These are phyloP conservation scores for Chalcis sispes DNA, from an alignment of 2,888 invertebrate genomes.

Conservation along the genomic window DNA sequence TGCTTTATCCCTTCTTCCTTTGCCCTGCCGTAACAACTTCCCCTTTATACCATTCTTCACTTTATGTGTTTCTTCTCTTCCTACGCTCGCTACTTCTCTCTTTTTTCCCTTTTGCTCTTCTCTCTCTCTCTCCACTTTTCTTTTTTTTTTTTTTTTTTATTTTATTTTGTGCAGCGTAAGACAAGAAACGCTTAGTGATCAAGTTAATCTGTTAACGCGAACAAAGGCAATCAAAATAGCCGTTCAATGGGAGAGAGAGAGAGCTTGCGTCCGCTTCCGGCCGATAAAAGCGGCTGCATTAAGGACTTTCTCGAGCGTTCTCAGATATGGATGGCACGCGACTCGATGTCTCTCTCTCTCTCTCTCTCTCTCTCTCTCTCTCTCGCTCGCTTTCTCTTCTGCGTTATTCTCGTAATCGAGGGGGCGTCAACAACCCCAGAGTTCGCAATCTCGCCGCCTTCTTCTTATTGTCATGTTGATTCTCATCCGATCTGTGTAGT, in stretches of 20 bases:
- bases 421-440: constrained; percentile 46
- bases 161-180: constrained; percentile 7
- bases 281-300: constrained; percentile 43
- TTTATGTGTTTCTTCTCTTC: constrained; percentile 34
- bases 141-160: constrained; percentile 16
- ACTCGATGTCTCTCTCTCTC: constrained; percentile 16
- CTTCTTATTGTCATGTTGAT: constrained; percentile 56
- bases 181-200: constrained; percentile 54
- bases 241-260: constrained; percentile 29
- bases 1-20: constrained; percentile 44
- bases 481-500: constrained; percentile 3
- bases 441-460: constrained; percentile 37
- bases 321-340: constrained; percentile 57
- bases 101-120: constrained; percentile 46
- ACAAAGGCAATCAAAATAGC: constrained; percentile 52
- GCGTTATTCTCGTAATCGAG: constrained; percentile 33
- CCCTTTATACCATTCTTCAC: constrained; percentile 51
- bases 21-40: constrained; percentile 54
- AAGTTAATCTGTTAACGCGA: constrained; percentile 57
- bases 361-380: neutral
- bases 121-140: neutral
- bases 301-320: constrained; percentile 57
- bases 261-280: constrained; percentile 30
- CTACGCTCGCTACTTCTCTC: constrained; percentile 37
- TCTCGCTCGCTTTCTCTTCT: neutral